Percentiles rank a stretch among this genome's conserved stretches.
Evolutionary conservation across 2,113 vertebrate species (phyloP).

Genomic region (Sapayoa aenigma): DNA sequence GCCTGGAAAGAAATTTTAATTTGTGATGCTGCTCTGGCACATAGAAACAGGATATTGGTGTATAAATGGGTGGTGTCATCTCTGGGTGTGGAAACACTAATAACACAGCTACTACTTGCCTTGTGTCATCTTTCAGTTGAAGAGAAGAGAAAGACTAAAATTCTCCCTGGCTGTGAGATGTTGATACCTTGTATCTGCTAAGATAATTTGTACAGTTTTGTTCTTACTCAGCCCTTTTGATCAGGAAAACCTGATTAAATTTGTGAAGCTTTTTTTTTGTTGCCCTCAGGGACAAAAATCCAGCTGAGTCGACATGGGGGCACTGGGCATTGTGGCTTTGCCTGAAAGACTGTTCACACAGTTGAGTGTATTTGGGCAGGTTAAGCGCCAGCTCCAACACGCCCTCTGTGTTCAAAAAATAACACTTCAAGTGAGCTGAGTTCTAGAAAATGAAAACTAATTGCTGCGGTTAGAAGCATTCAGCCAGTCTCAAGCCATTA

Average conservation of each 20-base stretch:
- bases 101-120: background rate
- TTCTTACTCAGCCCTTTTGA: background rate
- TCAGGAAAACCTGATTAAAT: background rate
- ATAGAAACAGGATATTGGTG: background rate
- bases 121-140: background rate
- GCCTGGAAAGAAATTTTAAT: background rate
- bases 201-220: background rate
- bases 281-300: background rate
- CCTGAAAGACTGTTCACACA: background rate
- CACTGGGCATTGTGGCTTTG: background rate
- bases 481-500: slow-evolving; percentile 65
- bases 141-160: background rate
- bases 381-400: background rate
- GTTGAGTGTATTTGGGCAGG: background rate
- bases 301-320: background rate
- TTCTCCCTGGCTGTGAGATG: background rate
- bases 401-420: slow-evolving; percentile 27
- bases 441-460: slow-evolving; percentile 60
- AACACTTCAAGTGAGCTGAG: slow-evolving; percentile 24
- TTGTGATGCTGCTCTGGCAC: background rate
- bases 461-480: slow-evolving; percentile 62
- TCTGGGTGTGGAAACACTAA: background rate
- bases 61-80: background rate
- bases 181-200: fast-evolving
- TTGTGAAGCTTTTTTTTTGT: background rate